phyloP scores from a whole-genome alignment of 2,888 invertebrate species.

The Drosophila pegasa region DNA sequence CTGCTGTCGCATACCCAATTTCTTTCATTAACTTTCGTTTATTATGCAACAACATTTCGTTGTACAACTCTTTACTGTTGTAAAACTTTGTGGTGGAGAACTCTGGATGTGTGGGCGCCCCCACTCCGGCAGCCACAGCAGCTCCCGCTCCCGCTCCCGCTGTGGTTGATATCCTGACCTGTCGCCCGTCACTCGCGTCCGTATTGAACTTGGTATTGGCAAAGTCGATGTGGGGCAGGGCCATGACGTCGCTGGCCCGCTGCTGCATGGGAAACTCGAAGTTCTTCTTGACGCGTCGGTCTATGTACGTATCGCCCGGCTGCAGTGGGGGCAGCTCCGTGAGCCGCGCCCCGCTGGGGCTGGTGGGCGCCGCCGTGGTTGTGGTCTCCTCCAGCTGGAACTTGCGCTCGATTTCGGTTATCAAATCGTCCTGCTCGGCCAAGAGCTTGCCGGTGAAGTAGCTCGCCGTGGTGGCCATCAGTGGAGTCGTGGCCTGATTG shows the following conservation, averaged over 20 bases:
- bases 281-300: conserved; percentile 84
- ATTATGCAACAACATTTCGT: conserved; percentile 83
- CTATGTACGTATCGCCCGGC: conserved; percentile 76
- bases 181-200: conserved; percentile 53
- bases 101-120: conserved; percentile 77
- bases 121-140: conserved; percentile 15
- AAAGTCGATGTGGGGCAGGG: conserved; percentile 82
- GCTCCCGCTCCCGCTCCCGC: not conserved
- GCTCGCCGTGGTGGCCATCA: conserved; percentile 39
- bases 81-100: conserved; percentile 85
- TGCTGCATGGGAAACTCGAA: conserved; percentile 83
- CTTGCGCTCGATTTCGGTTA: conserved; percentile 84
- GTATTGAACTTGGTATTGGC: conserved; percentile 84
- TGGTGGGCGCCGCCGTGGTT: conserved; percentile 22
- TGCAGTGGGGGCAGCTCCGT: conserved; percentile 23
- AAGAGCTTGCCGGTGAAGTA: conserved; percentile 83
- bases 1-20: conserved; percentile 27
- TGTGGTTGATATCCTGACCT: conserved; percentile 1
- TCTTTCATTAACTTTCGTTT: conserved; percentile 75
- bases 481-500: conserved; percentile 15
- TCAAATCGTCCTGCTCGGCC: conserved; percentile 84
- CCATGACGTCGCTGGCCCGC: conserved; percentile 76
- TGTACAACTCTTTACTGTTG: conserved; percentile 84
- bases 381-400: conserved; percentile 81
- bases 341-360: not conserved